Evolutionary conservation across 1,140 invertebrate genomes (phyloP).

Genomic region (Halyomorpha halys): DNA sequence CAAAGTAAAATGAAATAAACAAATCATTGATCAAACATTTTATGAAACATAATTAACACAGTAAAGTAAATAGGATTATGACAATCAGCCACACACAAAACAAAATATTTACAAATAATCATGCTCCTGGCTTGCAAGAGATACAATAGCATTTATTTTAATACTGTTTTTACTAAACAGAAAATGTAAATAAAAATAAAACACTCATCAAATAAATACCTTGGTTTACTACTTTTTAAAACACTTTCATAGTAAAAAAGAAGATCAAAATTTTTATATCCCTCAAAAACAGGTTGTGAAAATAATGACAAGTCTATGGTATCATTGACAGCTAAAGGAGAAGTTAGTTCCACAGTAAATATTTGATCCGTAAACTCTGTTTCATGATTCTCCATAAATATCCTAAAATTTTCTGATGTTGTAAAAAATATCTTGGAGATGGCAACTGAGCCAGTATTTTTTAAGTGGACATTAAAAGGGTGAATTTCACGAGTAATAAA

Average conservation of each 20-base stretch:
- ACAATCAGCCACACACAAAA: no score
- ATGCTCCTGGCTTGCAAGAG: no score
- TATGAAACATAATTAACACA: no score
- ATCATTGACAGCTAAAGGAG: constrained; percentile 5
- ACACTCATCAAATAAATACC: constrained; percentile 51
- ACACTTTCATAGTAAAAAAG: constrained; percentile 41
- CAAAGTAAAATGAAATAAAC: no score
- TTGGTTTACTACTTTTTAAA: constrained; percentile 43
- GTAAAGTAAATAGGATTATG: no score
- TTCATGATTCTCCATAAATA: constrained; percentile 37
- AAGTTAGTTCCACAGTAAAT: constrained; percentile 4
- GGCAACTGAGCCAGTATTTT: constrained; percentile 54
- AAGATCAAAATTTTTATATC: constrained; percentile 37
- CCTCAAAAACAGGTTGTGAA: constrained; percentile 31
- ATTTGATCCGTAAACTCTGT: not conserved
- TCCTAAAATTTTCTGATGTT: constrained; percentile 54
- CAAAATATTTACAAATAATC: no score
- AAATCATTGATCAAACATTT: no score
- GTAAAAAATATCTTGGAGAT: constrained; percentile 54
- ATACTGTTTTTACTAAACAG: no score
- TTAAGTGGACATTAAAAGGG: constrained; percentile 52
- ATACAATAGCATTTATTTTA: no score
- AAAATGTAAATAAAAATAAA: no score
- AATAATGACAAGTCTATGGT: not conserved
- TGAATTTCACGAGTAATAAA: constrained; percentile 64